Percentiles rank a stretch among this genome's conserved stretches.
phyloP scores from a whole-genome alignment of 2,888 invertebrate species.

The Chesias legatella region DNA sequence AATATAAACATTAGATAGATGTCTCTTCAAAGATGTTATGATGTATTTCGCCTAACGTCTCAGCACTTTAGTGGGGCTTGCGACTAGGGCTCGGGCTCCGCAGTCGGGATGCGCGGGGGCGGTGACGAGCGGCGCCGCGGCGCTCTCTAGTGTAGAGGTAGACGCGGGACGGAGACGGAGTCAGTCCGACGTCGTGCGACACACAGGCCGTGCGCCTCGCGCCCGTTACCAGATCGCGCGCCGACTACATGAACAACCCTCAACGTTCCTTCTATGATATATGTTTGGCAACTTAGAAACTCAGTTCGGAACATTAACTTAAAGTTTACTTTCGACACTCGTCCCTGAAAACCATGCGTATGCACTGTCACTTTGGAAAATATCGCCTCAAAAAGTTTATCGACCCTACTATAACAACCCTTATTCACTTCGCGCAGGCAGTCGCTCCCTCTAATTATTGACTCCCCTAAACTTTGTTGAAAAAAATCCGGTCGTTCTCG shows the following conservation, averaged over 20 bases:
- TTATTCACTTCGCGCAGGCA: slow-evolving; percentile 67
- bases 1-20: slow-evolving; percentile 12
- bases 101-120: slow-evolving; percentile 57
- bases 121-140: slow-evolving; percentile 65
- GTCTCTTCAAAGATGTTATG: slow-evolving; percentile 38
- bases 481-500: slow-evolving; percentile 57
- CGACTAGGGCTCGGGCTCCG: slow-evolving; percentile 52
- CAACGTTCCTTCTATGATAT: slow-evolving; percentile 16
- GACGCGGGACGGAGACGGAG: slow-evolving; percentile 42
- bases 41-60: slow-evolving; percentile 54
- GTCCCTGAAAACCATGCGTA: slow-evolving; percentile 3
- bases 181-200: slow-evolving; percentile 70
- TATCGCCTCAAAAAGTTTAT: slow-evolving; percentile 55
- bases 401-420: slow-evolving; percentile 76
- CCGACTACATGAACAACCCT: slow-evolving; percentile 20
- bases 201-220: slow-evolving; percentile 69
- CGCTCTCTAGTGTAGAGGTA: slow-evolving; percentile 34
- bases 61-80: slow-evolving; percentile 43
- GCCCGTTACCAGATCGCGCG: slow-evolving; percentile 51
- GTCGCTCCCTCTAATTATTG: slow-evolving; percentile 77
- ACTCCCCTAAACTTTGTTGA: slow-evolving; percentile 74
- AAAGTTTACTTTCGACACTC: slow-evolving; percentile 1
- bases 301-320: slow-evolving; percentile 9
- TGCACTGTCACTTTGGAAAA: slow-evolving; percentile 13
- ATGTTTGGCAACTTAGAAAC: slow-evolving; percentile 19